Conservation (phyloP, 2,888 invertebrate species). For the Latrodectus hesperus region DNA sequence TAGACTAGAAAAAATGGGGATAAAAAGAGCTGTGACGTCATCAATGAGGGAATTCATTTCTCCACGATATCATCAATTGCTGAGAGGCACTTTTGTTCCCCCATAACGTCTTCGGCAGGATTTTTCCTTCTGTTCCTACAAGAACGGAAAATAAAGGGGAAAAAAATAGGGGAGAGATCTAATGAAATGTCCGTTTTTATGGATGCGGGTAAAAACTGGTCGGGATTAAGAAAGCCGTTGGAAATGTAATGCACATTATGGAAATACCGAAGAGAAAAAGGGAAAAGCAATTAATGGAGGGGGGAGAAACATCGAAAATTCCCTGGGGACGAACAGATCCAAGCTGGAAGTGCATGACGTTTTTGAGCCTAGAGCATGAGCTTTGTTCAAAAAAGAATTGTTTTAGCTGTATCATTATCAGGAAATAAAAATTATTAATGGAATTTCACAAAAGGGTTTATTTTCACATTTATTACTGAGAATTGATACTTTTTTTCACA, state of each 20-base stretch:
- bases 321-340: too few relatives aligned
- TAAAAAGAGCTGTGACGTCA: constrained; percentile 10
- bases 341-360: too few relatives aligned
- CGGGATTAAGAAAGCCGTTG: not conserved
- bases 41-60: constrained; percentile 10
- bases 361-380: too few relatives aligned
- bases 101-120: not conserved
- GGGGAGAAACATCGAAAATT: not conserved
- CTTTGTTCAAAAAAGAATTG: too few relatives aligned
- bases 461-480: too few relatives aligned
- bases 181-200: constrained; percentile 1
- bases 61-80: constrained; percentile 7
- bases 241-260: constrained; percentile 2
- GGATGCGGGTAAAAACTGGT: not conserved
- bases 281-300: not conserved
- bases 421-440: too few relatives aligned
- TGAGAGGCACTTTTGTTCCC: constrained; percentile 13
- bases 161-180: not conserved
- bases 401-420: too few relatives aligned
- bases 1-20: not conserved
- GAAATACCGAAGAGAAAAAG: not conserved
- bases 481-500: too few relatives aligned
- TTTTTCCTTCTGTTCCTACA: not conserved
- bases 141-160: not conserved
- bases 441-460: too few relatives aligned